Evolutionary conservation across 2,797 vertebrate species (phyloP).

Genomic region (Botia almorhae): DNA sequence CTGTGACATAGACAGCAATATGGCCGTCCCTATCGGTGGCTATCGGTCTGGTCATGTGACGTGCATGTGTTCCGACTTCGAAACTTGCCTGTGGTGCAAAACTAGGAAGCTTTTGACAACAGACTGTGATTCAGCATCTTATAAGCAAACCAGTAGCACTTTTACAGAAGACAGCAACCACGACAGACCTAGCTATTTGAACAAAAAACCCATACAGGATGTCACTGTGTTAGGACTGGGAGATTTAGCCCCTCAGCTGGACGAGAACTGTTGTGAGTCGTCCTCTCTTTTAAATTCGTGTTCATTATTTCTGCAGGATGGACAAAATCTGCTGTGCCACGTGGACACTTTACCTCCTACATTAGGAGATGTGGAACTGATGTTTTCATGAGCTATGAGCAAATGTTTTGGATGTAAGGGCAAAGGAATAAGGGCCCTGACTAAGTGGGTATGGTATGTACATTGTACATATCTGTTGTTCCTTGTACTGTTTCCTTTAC

Average conservation of each 20-base stretch:
- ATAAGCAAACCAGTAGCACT: constrained; percentile 37
- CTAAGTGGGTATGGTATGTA: not conserved
- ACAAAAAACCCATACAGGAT: constrained; percentile 55
- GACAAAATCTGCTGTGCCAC: constrained; percentile 54
- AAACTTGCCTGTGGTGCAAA: constrained; percentile 75
- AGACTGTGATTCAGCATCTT: constrained; percentile 13
- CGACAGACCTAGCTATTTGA: constrained; percentile 55
- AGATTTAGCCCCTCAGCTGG: constrained; percentile 33
- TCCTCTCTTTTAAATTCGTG: constrained; percentile 67
- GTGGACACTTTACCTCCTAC: constrained; percentile 67
- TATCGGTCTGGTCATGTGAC: constrained; percentile 69
- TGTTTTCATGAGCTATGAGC: constrained; percentile 62
- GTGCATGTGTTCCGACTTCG: constrained; percentile 72
- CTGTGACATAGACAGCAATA: constrained; percentile 44
- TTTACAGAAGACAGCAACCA: constrained; percentile 37
- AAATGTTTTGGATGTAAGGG: not conserved
- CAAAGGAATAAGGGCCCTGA: not conserved
- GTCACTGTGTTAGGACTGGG: constrained; percentile 55
- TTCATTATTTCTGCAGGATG: constrained; percentile 52
- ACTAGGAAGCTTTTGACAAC: constrained; percentile 44
- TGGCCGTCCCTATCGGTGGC: constrained; percentile 64
- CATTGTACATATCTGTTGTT: not conserved
- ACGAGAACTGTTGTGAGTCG: constrained; percentile 53
- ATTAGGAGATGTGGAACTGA: constrained; percentile 72
- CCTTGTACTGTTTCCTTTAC: not conserved